These are phyloP conservation scores for Gisinianus flammeolus DNA, from an alignment of 2,888 invertebrate species.

Conservation along the genomic window DNA sequence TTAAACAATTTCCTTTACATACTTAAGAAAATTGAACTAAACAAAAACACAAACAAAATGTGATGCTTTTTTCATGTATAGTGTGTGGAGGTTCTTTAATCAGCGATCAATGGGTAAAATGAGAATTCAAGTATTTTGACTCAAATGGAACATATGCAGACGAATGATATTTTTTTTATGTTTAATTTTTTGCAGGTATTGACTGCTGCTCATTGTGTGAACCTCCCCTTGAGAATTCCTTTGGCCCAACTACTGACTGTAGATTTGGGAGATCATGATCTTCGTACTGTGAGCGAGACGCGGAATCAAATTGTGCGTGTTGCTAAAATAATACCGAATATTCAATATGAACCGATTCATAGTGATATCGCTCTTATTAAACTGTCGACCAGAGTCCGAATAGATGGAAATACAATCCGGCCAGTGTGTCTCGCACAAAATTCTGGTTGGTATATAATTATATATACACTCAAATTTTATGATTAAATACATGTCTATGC, in stretches of 20 bases:
- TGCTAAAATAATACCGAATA: slow-evolving; percentile 50
- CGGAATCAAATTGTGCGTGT: slow-evolving; percentile 47
- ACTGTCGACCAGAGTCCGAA: slow-evolving; percentile 45
- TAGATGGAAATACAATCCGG: slow-evolving; percentile 42
- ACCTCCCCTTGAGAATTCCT: slow-evolving; percentile 49
- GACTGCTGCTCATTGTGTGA: slow-evolving; percentile 55
- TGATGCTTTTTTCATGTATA: too few species aligned
- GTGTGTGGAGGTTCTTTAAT: slow-evolving; percentile 53
- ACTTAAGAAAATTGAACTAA: too few species aligned
- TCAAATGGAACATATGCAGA: not conserved
- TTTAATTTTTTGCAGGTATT: slow-evolving; percentile 33
- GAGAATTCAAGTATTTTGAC: not conserved
- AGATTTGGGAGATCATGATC: slow-evolving; percentile 56
- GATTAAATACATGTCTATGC: not conserved
- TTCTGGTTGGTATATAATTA: not conserved
- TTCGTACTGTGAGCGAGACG: slow-evolving; percentile 46
- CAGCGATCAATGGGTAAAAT: slow-evolving; percentile 46
- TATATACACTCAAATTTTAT: not conserved
- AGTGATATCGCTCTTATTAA: slow-evolving; percentile 53
- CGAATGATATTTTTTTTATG: not conserved
- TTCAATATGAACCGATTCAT: slow-evolving; percentile 40
- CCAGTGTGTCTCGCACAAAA: slow-evolving; percentile 52
- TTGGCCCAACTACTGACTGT: slow-evolving; percentile 50
- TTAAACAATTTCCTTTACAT: too few species aligned
- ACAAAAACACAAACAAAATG: too few species aligned